phyloP scores from a whole-genome alignment of 2,797 vertebrate genomes.

The Microcaecilia unicolor region DNA sequence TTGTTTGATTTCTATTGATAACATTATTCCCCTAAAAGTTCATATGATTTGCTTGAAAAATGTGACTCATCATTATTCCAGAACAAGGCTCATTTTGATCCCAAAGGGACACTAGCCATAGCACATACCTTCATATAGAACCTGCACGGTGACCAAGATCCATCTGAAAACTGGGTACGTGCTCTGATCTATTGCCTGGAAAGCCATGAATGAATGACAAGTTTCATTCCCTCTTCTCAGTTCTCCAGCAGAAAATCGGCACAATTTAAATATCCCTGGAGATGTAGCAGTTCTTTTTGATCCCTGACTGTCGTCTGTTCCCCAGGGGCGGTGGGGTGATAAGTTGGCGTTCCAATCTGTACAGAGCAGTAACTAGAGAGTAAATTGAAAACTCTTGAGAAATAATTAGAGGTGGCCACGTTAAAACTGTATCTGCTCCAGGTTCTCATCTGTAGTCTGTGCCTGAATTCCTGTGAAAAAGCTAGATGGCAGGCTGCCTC shows the following conservation, averaged over 20 bases:
- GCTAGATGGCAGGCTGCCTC: constrained; percentile 78
- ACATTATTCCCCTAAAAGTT: too few relatives aligned
- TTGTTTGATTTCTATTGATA: too few relatives aligned
- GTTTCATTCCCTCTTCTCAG: too few relatives aligned
- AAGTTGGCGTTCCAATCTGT: constrained; percentile 54
- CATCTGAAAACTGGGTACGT: constrained; percentile 62
- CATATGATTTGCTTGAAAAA: too few relatives aligned
- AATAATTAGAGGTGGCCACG: constrained; percentile 67
- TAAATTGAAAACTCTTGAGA: constrained; percentile 60
- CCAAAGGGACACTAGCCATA: constrained; percentile 52
- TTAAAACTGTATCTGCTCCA: constrained; percentile 64
- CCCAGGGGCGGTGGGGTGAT: constrained; percentile 54
- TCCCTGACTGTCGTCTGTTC: constrained; percentile 53
- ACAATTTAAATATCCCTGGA: constrained; percentile 60
- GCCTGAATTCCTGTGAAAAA: constrained; percentile 67
- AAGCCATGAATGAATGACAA: constrained; percentile 61
- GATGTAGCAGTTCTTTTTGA: constrained; percentile 56
- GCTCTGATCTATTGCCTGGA: constrained; percentile 56
- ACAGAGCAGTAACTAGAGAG: constrained; percentile 54
- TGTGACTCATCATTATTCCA: too few relatives aligned
- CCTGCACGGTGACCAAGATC: constrained; percentile 60
- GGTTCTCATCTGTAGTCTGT: constrained; percentile 68
- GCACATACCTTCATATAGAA: constrained; percentile 64
- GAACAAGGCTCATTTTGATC: too few relatives aligned
- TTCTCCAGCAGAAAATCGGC: constrained; percentile 64